A percentile compares a stretch with the other conserved stretches of the same genome.
phyloP scores from a whole-genome alignment of 2,113 vertebrate species.

The Bubo blakistoni region DNA sequence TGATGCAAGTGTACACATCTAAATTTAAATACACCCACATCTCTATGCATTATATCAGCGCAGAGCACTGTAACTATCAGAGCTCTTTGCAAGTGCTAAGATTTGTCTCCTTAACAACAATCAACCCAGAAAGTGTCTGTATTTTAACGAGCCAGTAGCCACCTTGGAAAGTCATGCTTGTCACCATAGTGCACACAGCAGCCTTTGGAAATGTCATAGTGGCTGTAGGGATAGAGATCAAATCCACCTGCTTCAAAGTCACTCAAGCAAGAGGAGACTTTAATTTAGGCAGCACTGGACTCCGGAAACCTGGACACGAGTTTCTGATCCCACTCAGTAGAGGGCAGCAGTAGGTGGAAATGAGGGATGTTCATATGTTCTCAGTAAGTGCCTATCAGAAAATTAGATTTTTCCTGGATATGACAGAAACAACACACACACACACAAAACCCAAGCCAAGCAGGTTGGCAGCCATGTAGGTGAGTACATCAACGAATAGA shows the following conservation, averaged over 20 bases:
- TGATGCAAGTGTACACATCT: neutral
- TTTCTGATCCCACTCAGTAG: conserved; percentile 38
- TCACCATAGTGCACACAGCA: neutral
- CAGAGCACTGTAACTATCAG: neutral
- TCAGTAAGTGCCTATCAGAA: neutral
- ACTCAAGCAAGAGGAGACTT: neutral
- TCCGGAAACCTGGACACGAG: neutral
- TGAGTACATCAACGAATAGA: neutral
- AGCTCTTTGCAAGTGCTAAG: conserved; percentile 1
- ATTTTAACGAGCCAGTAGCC: conserved; percentile 19
- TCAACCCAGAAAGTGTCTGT: conserved; percentile 22
- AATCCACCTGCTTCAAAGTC: conserved; percentile 21
- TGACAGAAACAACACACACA: neutral
- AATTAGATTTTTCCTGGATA: conserved; percentile 38
- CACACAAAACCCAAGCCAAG: neutral
- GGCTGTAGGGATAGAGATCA: neutral
- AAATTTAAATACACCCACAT: conserved; percentile 44
- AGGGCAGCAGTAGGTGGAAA: conserved; percentile 43
- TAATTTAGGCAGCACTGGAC: neutral
- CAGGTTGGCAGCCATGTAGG: conserved; percentile 1
- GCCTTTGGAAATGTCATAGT: conserved; percentile 40
- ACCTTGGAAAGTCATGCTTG: conserved; percentile 29
- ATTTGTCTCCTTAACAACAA: conserved; percentile 54
- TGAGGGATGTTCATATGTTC: neutral
- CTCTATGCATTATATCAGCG: neutral